These are phyloP conservation scores for Ochlodes sylvanus DNA, from an alignment of 2,888 invertebrate genomes.

Conservation along the genomic window DNA sequence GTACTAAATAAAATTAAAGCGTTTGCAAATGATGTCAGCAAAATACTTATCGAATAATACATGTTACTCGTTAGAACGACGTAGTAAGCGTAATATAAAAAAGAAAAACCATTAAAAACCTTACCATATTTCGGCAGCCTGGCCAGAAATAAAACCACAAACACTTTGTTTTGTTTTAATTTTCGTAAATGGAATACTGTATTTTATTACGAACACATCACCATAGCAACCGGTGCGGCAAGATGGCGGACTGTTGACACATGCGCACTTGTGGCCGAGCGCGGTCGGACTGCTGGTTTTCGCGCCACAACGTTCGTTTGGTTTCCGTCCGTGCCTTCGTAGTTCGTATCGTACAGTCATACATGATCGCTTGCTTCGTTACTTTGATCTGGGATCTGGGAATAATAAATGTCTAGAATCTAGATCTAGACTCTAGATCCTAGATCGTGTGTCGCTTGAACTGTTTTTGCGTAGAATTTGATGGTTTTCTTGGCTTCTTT, in stretches of 20 bases:
- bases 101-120: constrained; percentile 44
- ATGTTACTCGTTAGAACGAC: background rate
- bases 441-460: no score
- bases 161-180: constrained; percentile 44
- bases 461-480: background rate
- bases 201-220: constrained; percentile 63
- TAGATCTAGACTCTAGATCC: no score
- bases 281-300: constrained; percentile 70
- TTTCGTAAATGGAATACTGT: constrained; percentile 33
- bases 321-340: constrained; percentile 5
- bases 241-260: constrained; percentile 61
- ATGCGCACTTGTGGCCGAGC: constrained; percentile 62
- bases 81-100: background rate
- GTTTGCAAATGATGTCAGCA: constrained; percentile 5
- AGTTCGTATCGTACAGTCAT: no score
- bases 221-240: constrained; percentile 63
- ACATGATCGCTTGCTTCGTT: constrained; percentile 17
- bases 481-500: no score
- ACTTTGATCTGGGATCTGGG: constrained; percentile 13
- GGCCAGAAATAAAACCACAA: constrained; percentile 44
- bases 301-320: constrained; percentile 61
- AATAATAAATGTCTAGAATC: constrained; percentile 30
- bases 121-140: constrained; percentile 49
- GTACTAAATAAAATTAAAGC: background rate
- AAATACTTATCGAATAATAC: constrained; percentile 7